Evolutionary conservation across 2,797 vertebrate species (phyloP), one percentile per base, ranked within the genome.

Genomic region (Coendou prehensilis): DNA sequence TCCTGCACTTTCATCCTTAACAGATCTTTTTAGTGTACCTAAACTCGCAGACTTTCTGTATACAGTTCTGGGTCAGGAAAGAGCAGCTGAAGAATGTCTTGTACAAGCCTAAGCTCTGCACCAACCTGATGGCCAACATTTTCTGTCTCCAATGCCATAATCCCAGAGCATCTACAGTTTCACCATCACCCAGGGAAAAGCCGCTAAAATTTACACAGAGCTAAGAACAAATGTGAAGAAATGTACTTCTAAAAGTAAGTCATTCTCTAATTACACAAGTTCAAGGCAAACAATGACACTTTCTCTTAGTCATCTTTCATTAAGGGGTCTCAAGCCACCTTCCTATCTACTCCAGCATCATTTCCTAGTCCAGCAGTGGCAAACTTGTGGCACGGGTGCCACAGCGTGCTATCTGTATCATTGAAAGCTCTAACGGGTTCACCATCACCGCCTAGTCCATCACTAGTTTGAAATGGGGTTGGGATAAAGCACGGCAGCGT

Each of bases 241-340:
- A 13, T 22, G n/a, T 69, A 23, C 26, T 78, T 84, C 78, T 96
- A 57, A 93, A 69, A 93, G 69, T 28, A 93, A 84, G 17, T 57
- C 61, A 84, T 84, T 87, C 93, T 89, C 85, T 18, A 71, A 87
- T 45, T 93, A 33, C 13, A 78, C 41, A 92, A 47, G 67, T 37
- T 85, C 41, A 54, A 82, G 37, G 50, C 18, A 73, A 81, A 30
- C 22, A 47, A 37, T 37, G 20, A 57, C 50, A 71, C 33, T 45
- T 28, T 64, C 82, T 50, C 50, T 17, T 17, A 59, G 28, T 82
- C 54, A 91, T 61, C 26, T 67, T 54, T 93, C n/a, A 22, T 41
- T 76, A 56, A 52, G 56, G 50, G 37, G 37, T 67, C 33, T 30
- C 18, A 2, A 37, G 33, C 28, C 10, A 56, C 18, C 41, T 73